These are phyloP conservation scores for Acronicta alni DNA, from an alignment of 2,888 invertebrate species.

Conservation along the genomic window DNA sequence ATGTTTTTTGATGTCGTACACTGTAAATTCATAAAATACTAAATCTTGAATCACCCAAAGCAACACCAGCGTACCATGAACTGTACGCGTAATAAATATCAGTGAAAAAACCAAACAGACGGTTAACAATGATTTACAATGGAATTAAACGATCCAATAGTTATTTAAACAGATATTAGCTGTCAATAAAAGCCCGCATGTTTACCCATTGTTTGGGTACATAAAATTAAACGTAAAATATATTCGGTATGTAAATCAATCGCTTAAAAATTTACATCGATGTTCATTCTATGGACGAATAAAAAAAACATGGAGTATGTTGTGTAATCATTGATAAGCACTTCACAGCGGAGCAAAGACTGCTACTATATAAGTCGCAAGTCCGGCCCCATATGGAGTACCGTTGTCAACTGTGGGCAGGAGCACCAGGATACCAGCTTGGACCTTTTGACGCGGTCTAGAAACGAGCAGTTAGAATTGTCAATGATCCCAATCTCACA, in stretches of 20 bases:
- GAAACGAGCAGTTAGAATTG: too few species aligned
- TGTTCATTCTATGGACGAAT: conserved; percentile 14
- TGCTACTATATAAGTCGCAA: too few species aligned
- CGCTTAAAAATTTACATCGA: conserved; percentile 35
- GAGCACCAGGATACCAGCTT: too few species aligned
- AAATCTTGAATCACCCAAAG: conserved; percentile 58
- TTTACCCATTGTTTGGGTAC: conserved; percentile 57
- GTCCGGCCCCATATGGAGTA: too few species aligned
- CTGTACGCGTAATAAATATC: conserved; percentile 80
- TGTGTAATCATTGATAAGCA: too few species aligned
- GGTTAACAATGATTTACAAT: conserved; percentile 80
- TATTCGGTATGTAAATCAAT: conserved; percentile 56
- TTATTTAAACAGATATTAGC: conserved; percentile 78
- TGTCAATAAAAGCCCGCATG: conserved; percentile 82
- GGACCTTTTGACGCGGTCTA: too few species aligned
- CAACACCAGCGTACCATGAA: conserved; percentile 67
- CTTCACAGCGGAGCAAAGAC: too few species aligned
- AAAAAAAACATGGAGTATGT: conserved; percentile 13
- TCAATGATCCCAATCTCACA: too few species aligned
- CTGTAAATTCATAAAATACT: conserved; percentile 47
- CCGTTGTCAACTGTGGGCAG: too few species aligned
- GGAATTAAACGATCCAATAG: conserved; percentile 72
- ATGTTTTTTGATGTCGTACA: conserved; percentile 30
- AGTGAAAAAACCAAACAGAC: conserved; percentile 68
- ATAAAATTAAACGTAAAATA: conserved; percentile 54